Evolutionary conservation across 2,113 vertebrate species (phyloP), one percentile per base, ranked within the genome.

Genomic region (Merops nubicus): DNA sequence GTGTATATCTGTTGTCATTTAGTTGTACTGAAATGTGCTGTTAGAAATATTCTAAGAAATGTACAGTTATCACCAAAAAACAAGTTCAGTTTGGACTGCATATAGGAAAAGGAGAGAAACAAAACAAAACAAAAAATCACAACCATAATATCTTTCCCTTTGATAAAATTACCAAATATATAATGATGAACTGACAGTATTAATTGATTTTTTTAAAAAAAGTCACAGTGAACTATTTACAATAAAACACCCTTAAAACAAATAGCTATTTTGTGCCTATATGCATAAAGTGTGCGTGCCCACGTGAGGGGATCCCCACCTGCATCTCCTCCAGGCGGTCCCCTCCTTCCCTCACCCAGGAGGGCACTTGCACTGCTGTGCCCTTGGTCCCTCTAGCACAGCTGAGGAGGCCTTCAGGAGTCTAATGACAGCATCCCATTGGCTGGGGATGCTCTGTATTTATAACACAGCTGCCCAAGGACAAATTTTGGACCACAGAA

Each of bases 131-230:
- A 33, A 47, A 43, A 2, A 33, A 17, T 72, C 77, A 94, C 73
- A 94, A 85, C 92, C 74, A 72, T 72, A 12, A 22, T 50, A 47
- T 36, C 43, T 81, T 68, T 68, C 64, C 23, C 82, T 92, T 81
- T 67, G 77, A 92, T 96, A 97, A 93, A 97, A 93, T 82, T 93
- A 93, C 88, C 96, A 97, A 97, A 94, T 97, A 96, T 72, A 97
- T 98, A 98, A 96, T 85, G 67, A 96, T 92, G 72, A 94, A 97
- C 74, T 80, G 67, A 63, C 88, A 95, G 51, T 82, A 96, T 92
- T 76, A n/a, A 77, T 79, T 67, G 38, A 80, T 78, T 88, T 17
- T 2, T 31, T 89, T 62, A 31, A 65, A 28, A 92, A 89, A 64
- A 33, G 31, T 94, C 78, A 95, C 70, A 64, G 86, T 90, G 77